These are phyloP conservation scores for Zapornia atra DNA, from an alignment of 2,113 vertebrate genomes.

Conservation along the genomic window DNA sequence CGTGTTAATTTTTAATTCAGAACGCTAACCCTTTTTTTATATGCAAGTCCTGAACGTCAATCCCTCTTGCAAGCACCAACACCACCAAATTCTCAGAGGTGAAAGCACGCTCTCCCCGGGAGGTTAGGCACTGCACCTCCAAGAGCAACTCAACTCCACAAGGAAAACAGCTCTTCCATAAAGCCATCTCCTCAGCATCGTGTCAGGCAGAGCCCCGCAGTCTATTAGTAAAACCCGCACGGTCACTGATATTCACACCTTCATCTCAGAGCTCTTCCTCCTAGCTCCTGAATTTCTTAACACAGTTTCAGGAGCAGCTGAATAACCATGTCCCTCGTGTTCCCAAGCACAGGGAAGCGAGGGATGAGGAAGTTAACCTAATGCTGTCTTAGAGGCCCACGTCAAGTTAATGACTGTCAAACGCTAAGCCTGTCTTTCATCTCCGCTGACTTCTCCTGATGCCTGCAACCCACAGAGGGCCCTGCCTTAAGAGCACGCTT, in stretches of 20 bases:
- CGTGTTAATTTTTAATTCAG: slow-evolving; percentile 51
- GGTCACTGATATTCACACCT: not conserved
- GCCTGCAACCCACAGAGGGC: slow-evolving; percentile 46
- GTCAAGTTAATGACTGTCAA: slow-evolving; percentile 37
- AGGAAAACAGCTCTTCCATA: not conserved
- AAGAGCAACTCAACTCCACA: not conserved
- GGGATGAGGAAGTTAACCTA: not conserved
- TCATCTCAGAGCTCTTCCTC: not conserved
- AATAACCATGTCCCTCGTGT: not conserved
- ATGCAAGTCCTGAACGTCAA: not conserved
- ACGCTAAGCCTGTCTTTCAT: slow-evolving; percentile 49
- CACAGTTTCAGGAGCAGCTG: not conserved
- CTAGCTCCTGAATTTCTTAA: not conserved
- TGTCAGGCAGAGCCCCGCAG: not conserved
- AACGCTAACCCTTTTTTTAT: not conserved
- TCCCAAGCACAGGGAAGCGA: not conserved
- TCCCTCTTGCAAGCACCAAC: not conserved
- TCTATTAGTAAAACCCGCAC: not conserved
- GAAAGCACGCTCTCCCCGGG: not conserved
- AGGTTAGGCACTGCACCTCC: accelerated
- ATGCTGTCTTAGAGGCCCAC: not conserved
- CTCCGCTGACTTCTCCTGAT: slow-evolving; percentile 14
- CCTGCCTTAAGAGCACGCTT: slow-evolving; percentile 51
- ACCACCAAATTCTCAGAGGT: not conserved
- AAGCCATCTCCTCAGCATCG: not conserved